Percentiles rank a stretch among this genome's conserved stretches.
Conservation (phyloP, 2,888 invertebrate species). For the Lutraria lutraria region DNA sequence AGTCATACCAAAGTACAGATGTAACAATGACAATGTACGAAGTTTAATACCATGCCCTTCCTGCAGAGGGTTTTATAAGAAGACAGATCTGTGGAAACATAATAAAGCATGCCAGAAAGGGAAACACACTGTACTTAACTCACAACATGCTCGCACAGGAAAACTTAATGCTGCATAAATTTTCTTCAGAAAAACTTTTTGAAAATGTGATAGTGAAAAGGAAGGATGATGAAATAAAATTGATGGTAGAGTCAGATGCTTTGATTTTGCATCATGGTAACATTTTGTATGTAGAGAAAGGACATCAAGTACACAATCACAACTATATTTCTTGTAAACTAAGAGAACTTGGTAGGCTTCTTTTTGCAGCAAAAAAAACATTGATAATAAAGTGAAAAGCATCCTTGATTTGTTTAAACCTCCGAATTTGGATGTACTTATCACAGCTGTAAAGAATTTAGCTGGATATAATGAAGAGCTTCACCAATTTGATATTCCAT, state of each 20-base stretch:
- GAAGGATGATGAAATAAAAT: conserved; percentile 54
- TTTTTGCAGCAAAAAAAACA: conserved; percentile 40
- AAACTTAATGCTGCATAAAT: background rate
- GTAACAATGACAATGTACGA: conserved; percentile 14
- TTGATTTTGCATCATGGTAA: too few relatives aligned
- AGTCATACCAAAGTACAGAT: conserved; percentile 57
- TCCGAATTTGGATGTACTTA: conserved; percentile 51
- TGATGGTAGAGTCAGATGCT: too few relatives aligned
- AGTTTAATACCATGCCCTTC: conserved; percentile 51
- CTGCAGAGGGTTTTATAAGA: conserved; percentile 52
- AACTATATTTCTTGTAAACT: conserved; percentile 50
- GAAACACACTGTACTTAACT: background rate
- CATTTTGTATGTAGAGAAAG: conserved; percentile 47
- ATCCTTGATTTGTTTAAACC: conserved; percentile 21
- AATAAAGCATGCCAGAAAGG: conserved; percentile 30
- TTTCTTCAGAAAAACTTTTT: background rate
- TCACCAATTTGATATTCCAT: conserved; percentile 49
- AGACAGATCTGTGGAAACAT: conserved; percentile 61
- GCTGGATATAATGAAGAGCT: conserved; percentile 36
- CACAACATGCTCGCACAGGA: background rate
- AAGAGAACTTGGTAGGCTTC: conserved; percentile 55
- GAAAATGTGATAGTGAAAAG: conserved; percentile 46
- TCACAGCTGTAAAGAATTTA: conserved; percentile 42
- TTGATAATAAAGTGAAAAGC: conserved; percentile 43
- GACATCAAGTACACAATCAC: conserved; percentile 39